Evolutionary conservation across 30 jellyfish, hydroid and myxozoan species (phyloP).

Genomic region (Mastigias papua): DNA sequence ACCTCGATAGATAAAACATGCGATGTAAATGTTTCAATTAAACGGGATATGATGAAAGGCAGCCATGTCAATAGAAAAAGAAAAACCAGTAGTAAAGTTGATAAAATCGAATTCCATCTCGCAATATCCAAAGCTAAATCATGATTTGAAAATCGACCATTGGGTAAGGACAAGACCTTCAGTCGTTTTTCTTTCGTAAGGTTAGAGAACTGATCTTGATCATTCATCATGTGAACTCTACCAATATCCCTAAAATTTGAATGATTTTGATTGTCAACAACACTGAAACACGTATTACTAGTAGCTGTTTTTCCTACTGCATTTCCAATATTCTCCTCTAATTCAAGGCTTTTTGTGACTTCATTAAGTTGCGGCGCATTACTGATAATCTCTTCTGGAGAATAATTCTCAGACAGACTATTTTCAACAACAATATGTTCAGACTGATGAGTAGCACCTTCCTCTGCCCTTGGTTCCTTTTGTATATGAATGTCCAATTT

Average conservation of each 20-base stretch:
- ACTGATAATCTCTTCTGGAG: not conserved
- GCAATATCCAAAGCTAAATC: conserved; percentile 1
- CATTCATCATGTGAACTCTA: not conserved
- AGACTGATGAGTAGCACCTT: too few relatives aligned
- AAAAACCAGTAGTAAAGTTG: conserved; percentile 43
- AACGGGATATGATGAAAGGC: conserved; percentile 44
- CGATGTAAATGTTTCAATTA: conserved; percentile 18
- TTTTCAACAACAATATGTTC: too few relatives aligned
- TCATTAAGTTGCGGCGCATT: not conserved
- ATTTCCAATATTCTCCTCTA: not conserved
- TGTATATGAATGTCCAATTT: too few relatives aligned
- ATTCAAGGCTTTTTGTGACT: not conserved
- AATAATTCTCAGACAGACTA: too few relatives aligned
- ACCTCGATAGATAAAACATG: conserved; percentile 5
- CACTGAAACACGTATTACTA: not conserved
- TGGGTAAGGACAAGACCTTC: conserved; percentile 46
- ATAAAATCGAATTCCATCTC: conserved; percentile 32
- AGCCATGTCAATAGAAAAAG: conserved; percentile 35
- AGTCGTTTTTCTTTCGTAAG: conserved; percentile 43
- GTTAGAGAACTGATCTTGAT: conserved; percentile 6
- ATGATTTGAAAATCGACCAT: not conserved
- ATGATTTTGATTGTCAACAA: not conserved
- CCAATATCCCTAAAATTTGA: not conserved
- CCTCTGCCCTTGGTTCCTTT: too few relatives aligned
- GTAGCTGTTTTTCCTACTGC: not conserved